Evolutionary conservation across 64 coral and sea anemone genomes (phyloP), one percentile per base, ranked within the genome.

Genomic region (Pocillopora verrucosa): DNA sequence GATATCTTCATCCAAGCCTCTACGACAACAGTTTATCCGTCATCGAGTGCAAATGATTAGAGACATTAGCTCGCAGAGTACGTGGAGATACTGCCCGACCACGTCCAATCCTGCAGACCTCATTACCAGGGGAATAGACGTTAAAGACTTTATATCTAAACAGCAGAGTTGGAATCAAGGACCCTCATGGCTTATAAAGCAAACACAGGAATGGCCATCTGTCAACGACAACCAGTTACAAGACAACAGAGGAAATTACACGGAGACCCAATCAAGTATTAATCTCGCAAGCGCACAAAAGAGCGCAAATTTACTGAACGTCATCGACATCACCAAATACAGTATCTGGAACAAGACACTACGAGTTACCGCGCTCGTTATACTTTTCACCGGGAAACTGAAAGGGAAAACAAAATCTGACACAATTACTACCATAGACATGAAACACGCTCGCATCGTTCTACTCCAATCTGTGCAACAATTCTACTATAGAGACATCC

Each of bases 401-500:
- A 65, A 17, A 65, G 62, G 20, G 62, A n/a, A 78, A 62, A 76
- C n/a, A n/a, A n/a, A n/a, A n/a, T n/a, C 76, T 62, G 65, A 80
- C 41, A 92, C 65, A 80, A 64, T 92, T 68, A 92, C 83, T 41
- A 83, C 83, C 77, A 60, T 79, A 78, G 26, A 87, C 75, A 92
- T 87, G 61, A 92, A 92, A 87, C 84, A 79, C 61, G 61, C 83
- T 77, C 84, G 56, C 75, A 92, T 80, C 75, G 83, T 58, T 86
- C 80, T 92, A 79, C 74, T 92, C 82, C 87, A 93, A 61, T 87
- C 78, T 89, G 86, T 93, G 73, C 86, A 93, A 93, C 72, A 76
- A 17, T 41, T 87, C 9, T 79, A 93, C 65, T 93, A 89, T 87
- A 86, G 92, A 58, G 86, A 93, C 41, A 87, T 93, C 34, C 87